Evolutionary conservation across 2,797 vertebrate species (phyloP).

Genomic region (Sebastes diaconus): DNA sequence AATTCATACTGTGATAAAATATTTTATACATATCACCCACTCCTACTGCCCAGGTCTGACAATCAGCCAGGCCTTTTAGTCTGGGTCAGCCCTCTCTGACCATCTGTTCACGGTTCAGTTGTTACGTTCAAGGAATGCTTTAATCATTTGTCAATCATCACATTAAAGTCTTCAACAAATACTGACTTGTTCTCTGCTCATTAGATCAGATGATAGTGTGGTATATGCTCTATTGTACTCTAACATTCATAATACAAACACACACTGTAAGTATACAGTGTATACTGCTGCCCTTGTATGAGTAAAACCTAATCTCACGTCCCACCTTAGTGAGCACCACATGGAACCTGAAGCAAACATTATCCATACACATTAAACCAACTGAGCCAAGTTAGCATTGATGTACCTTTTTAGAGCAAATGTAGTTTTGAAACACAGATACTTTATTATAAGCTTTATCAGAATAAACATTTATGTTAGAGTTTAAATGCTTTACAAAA

Average conservation of each 20-base stretch:
- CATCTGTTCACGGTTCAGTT: slow-evolving; percentile 51
- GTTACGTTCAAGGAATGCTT: slow-evolving; percentile 71
- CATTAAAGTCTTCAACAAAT: slow-evolving; percentile 76
- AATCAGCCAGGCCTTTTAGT: slow-evolving; percentile 25
- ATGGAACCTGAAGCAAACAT: not conserved
- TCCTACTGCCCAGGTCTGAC: slow-evolving; percentile 30
- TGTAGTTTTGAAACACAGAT: not conserved
- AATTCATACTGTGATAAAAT: not conserved
- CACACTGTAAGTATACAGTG: not conserved
- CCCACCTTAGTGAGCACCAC: not conserved
- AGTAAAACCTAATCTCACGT: not conserved
- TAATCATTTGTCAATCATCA: slow-evolving; percentile 55
- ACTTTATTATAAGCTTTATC: not conserved
- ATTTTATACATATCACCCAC: slow-evolving; percentile 30
- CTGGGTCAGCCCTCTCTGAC: slow-evolving; percentile 33
- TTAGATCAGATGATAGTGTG: not conserved
- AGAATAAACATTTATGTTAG: not conserved
- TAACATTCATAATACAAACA: not conserved
- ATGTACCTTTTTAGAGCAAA: not conserved
- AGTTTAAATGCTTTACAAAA: not conserved
- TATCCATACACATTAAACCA: not conserved
- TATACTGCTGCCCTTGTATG: not conserved
- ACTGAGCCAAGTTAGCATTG: not conserved
- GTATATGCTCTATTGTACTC: not conserved
- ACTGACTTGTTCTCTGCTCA: slow-evolving; percentile 17